Base-by-base conservation (phyloP, 2,888 invertebrate species). In the Terebella lapidaria region DNA sequence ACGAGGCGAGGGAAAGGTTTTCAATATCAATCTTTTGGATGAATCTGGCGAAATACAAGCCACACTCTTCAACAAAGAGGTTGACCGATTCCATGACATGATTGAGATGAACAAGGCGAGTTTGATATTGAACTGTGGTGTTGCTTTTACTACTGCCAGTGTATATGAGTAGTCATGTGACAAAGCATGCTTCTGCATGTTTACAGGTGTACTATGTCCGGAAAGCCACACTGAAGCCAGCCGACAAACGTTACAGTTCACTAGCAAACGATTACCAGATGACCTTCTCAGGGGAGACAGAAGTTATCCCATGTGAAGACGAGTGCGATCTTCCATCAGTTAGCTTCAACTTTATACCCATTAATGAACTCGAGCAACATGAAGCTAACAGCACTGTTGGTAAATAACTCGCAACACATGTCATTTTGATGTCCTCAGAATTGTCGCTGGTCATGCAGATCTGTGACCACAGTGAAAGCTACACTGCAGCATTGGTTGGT, bases 231-330 rank as follows among this genome's bases (percentile, higher is more conserved):
- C 81, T 97, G n/a, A 96, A 96, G 79, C 86, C 91, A 1, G 96
- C 97, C 0, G 96, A 99, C 81, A 95, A 94, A 76, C 89, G 91
- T 74, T 99, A 85, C 79, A 85, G 86, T 30, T 85, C 84, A 42
- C 80, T 94, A 3, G 90, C 91, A 68, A 94, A 96, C 77, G 96
- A 97, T 77, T 99, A 96, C 74, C 99, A 99, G 80, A 90, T 99
- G 88, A 89, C 92, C 1, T 87, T 96, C 73, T 87, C 84, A 15
- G 81, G 82, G 4, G 93, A 95, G 51, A 89, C 92, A 0, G 60
- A 67, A 22, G 71, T 81, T 51, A 74, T 74, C 55, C 69, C 70
- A 2, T 80, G 80, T 27, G 87, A 86, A 47, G 76, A 81, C 0
- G 84, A 86, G 1, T 73, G 62, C 15, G 70, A 74, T 59, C 86